A percentile compares a stretch with the other conserved stretches of the same genome.
Conservation (phyloP, 2,888 invertebrate genomes). For the Limnephilus auricula region DNA sequence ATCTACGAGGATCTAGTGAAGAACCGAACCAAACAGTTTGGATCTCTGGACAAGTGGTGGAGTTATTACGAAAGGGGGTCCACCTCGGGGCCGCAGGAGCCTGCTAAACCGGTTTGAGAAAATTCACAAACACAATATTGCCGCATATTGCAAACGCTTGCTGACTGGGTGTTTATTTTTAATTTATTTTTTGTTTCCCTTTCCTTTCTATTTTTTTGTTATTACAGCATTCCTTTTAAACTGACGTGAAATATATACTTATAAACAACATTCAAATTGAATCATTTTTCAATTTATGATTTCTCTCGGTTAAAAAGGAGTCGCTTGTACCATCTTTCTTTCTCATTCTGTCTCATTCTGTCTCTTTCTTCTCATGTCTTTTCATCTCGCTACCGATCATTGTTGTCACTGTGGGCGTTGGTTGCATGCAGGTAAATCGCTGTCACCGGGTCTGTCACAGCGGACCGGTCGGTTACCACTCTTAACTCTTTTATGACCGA, state of each 20-base stretch:
- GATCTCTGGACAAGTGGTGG: conserved; percentile 77
- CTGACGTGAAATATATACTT: neutral
- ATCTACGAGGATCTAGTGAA: conserved; percentile 75
- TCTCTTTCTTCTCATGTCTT: conserved; percentile 33
- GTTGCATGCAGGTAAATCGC: conserved; percentile 49
- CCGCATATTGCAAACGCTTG: conserved; percentile 56
- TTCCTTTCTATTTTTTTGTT: conserved; percentile 24
- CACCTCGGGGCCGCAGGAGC: neutral
- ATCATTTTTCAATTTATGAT: neutral
- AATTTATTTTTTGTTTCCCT: conserved; percentile 30
- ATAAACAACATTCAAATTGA: neutral
- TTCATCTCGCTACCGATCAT: conserved; percentile 24
- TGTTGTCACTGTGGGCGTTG: conserved; percentile 42
- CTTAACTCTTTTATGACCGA: neutral
- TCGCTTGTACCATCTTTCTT: conserved; percentile 13
- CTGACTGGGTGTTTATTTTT: conserved; percentile 53
- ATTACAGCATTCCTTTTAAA: conserved; percentile 11
- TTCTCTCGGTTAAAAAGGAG: neutral
- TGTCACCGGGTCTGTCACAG: neutral
- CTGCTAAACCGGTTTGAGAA: conserved; percentile 57
- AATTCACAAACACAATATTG: conserved; percentile 43
- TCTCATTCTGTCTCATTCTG: conserved; percentile 12
- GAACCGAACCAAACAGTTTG: conserved; percentile 74
- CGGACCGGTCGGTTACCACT: neutral
- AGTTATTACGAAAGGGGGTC: conserved; percentile 71